Base-by-base conservation (phyloP, 2,888 invertebrate species). In the Limenitis camilla region DNA sequence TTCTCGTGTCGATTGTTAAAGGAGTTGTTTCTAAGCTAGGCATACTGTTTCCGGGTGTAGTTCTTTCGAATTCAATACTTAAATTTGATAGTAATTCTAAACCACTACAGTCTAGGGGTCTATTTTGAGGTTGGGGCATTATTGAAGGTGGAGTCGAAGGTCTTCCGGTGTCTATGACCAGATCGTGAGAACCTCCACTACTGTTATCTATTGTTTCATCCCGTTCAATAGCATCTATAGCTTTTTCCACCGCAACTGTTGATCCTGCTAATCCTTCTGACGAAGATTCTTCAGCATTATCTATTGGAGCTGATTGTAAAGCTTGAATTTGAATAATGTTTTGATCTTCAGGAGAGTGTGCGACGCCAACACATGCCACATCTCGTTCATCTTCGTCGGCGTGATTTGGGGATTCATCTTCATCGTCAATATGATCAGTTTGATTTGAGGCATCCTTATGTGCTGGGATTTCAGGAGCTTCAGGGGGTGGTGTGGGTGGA, bases 371-470 rank as follows among this genome's bases (percentile, higher is more conserved):
- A 49, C 87, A 87, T 1, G 87, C 87, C 0, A 86, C 73, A 31
- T 83, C 82, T 31, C 84, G 69, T 62, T 86, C 86, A 46, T 86
- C 83, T 40, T 87, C 85, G 52, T 87, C 86, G 1, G 83, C 81
- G 8, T 81, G 81, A 54, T 82, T 83, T 0, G 79, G 85, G 0
- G 84, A 81, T 53, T 88, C 93, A 60, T 93, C 92, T 50, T 93
- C 93, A 62, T 92, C 92, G 65, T 90, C 89, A 0, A 92, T 91
- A 19, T 93, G 91, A 66, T 95, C 94, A 0, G 95, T 95, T 79
- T 95, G 95, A 69, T 94, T 95, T 47, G 93, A 93, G 0, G 94
- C 94, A 67, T 95, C 94, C 71, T 91, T 77, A 39, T 85, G 94
- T n/a, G 93, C 93, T 32, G 91, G 91, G 4, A 88, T 83, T 56